A percentile compares a stretch with the other conserved stretches of the same genome.
Evolutionary conservation across 2,797 vertebrate genomes (phyloP).

Genomic region (Aldrovandia affinis): DNA sequence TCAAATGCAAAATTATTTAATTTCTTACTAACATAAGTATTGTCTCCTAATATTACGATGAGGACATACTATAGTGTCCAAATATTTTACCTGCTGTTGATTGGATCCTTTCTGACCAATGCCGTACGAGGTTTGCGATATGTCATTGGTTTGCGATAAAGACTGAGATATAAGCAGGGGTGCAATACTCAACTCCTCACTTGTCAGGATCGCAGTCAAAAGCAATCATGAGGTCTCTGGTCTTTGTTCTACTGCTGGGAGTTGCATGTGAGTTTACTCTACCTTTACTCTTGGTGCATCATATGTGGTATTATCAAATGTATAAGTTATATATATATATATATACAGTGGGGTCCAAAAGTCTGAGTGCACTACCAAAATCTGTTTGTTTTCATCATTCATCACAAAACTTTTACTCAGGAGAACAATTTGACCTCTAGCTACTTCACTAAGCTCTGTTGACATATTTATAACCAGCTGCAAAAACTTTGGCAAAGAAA

Average conservation of each 20-base stretch:
- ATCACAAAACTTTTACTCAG: too few species aligned
- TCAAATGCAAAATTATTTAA: not conserved
- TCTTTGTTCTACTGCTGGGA: slow-evolving; percentile 38
- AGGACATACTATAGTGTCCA: not conserved
- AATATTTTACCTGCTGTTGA: not conserved
- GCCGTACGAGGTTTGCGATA: not conserved
- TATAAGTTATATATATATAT: too few species aligned
- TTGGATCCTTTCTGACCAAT: slow-evolving; percentile 17
- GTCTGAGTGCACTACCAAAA: too few species aligned
- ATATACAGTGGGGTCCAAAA: too few species aligned
- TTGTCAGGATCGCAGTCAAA: slow-evolving; percentile 31
- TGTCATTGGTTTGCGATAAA: not conserved
- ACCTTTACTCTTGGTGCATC: not conserved
- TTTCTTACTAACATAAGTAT: not conserved
- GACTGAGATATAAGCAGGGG: not conserved
- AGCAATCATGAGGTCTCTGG: slow-evolving; percentile 14
- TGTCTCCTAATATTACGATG: not conserved
- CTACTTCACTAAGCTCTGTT: too few species aligned
- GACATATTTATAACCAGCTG: too few species aligned
- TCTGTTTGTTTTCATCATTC: too few species aligned
- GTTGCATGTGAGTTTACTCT: slow-evolving; percentile 40
- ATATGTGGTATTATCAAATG: too few species aligned
- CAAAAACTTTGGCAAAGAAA: too few species aligned
- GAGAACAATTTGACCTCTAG: too few species aligned
- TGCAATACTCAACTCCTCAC: not conserved